These are phyloP conservation scores for Drosophila subsilvestris DNA, from an alignment of 2,888 invertebrate species.

Conservation along the genomic window DNA sequence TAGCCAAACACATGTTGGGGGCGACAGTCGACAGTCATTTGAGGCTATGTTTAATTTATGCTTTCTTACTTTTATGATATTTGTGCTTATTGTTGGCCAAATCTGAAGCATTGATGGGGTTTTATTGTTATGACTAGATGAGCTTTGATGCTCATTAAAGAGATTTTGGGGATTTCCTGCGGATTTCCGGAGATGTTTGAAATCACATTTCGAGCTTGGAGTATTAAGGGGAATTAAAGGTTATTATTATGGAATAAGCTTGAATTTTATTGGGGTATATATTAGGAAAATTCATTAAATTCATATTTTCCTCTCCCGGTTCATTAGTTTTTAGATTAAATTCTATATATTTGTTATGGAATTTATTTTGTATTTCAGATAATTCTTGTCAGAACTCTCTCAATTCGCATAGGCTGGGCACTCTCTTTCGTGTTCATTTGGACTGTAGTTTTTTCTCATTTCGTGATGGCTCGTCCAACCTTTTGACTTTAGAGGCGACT, in stretches of 20 bases:
- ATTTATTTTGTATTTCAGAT: not conserved
- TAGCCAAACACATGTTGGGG: conserved; percentile 37
- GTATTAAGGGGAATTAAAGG: not conserved
- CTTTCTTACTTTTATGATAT: conserved; percentile 13
- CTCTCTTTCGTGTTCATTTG: not conserved
- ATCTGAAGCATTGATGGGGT: conserved; percentile 33
- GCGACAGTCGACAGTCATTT: conserved; percentile 28
- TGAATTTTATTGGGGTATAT: too few relatives aligned
- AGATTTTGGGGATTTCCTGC: conserved; percentile 24
- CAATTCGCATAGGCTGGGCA: too few relatives aligned
- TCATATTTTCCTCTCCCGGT: not conserved
- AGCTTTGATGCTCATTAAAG: not conserved
- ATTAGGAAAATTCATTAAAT: not conserved
- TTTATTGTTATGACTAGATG: conserved; percentile 39
- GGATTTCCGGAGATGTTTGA: not conserved
- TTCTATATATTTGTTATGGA: not conserved
- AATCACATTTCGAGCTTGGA: not conserved
- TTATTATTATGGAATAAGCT: not conserved
- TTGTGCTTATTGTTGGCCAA: conserved; percentile 5
- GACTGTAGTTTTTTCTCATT: not conserved
- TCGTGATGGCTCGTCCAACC: conserved; percentile 23
- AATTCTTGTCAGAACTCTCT: not conserved
- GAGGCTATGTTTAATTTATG: conserved; percentile 39
- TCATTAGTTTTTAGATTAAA: not conserved
- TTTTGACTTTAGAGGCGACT: conserved; percentile 56